phyloP scores from a whole-genome alignment of 2,797 vertebrate species.

The Manis pentadactyla region DNA sequence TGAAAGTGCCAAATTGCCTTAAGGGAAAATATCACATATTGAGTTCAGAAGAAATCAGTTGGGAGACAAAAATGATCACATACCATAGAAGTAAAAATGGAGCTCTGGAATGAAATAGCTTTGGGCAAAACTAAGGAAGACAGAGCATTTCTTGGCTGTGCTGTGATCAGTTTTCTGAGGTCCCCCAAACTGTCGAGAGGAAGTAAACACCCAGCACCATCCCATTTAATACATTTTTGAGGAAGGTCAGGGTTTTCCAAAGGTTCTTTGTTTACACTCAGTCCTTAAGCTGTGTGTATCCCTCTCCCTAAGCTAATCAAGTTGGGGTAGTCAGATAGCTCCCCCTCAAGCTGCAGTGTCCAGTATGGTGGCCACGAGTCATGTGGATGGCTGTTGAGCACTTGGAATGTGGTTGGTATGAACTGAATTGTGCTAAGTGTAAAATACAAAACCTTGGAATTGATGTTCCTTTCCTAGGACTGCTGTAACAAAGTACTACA shows the following conservation, averaged over 20 bases:
- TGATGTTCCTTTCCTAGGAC: background rate
- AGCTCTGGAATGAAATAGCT: conserved; percentile 45
- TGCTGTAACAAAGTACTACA: background rate
- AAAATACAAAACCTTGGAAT: conserved; percentile 1
- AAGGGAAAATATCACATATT: conserved; percentile 62
- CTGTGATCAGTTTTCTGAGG: background rate
- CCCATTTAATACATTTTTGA: background rate
- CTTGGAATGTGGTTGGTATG: background rate
- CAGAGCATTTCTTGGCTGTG: background rate
- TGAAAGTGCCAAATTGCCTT: conserved; percentile 55
- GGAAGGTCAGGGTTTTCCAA: background rate
- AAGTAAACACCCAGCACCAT: background rate
- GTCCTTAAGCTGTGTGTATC: background rate
- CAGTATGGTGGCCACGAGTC: background rate
- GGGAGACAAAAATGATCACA: conserved; percentile 55
- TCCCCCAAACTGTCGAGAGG: background rate
- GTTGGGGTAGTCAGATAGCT: background rate
- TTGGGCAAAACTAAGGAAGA: conserved; percentile 25
- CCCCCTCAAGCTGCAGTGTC: background rate
- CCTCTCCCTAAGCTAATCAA: background rate
- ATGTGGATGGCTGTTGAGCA: background rate
- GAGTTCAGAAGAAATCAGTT: conserved; percentile 51
- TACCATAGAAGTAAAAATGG: conserved; percentile 26
- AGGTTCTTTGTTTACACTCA: conserved; percentile 14
- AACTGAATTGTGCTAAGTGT: background rate